Base-by-base conservation (phyloP, 2,113 vertebrate genomes). In the Vimba vimba region DNA sequence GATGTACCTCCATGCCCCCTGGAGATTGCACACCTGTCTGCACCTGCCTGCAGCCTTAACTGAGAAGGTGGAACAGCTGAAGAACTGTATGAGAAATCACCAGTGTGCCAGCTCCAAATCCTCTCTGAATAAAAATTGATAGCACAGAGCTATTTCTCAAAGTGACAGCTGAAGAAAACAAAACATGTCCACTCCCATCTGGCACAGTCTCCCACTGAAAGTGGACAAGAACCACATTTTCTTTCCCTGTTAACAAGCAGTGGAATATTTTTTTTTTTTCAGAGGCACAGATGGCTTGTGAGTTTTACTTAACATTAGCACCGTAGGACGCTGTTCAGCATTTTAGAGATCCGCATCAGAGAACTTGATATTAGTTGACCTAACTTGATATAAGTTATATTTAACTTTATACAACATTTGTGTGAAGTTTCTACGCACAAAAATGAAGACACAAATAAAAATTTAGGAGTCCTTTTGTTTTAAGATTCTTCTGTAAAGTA, bases 141-240 rank as follows among this genome's bases (percentile, higher is more conserved):
- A 71, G 80, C 80, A 52, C 21, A 1, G 45, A 47, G 39, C 64
- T n/a, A 39, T 82, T 82, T 55, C 80, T 82, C 25, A 30, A 45
- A 79, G 39, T 86, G 64, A 79, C 76, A 86, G 55, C 50, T 52
- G 50, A 85, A 79, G 60, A 76, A 85, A 85, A 85, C 85, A 80
- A 43, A 69, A 86, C 55, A 23, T 81, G 7, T 79, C 85, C 47
- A 79, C 50, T 74, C 50, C 85, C 68, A 81, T 86, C 55, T 86
- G 78, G 78, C 55, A 27, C n/a, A 27, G 83, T 8, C 55, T 85
- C 71, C 25, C 57, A 45, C 73, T 77, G 73, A 74, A 62, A 60
- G 57, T 85, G 77, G 55, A 59, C 77, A 79, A 25, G 36, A 79
- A 60, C 55, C 19, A 60, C 77, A 60, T 21, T 76, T 76, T 43